These are phyloP conservation scores for Phalacrocorax brasilianus DNA, from an alignment of 2,113 vertebrate species.

Conservation along the genomic window DNA sequence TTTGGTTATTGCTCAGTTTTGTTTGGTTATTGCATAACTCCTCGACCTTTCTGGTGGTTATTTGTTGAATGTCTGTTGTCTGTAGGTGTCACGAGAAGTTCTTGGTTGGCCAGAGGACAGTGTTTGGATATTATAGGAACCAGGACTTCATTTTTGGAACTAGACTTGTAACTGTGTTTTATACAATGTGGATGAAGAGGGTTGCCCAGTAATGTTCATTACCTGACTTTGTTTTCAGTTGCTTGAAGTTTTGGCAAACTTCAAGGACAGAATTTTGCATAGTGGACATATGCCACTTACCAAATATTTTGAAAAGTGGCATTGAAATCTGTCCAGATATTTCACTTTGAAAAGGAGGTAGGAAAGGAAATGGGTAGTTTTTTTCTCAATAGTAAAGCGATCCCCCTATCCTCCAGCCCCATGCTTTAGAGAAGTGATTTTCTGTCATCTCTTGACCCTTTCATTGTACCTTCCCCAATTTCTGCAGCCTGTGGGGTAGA, in stretches of 20 bases:
- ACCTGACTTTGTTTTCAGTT: neutral
- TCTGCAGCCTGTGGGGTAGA: neutral
- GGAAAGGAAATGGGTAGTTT: neutral
- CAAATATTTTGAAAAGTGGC: neutral
- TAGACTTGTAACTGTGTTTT: neutral
- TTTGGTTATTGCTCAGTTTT: neutral
- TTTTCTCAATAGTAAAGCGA: neutral
- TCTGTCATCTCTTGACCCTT: neutral
- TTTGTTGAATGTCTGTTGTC: neutral
- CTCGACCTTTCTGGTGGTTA: neutral
- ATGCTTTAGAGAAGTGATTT: neutral
- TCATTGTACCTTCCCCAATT: neutral
- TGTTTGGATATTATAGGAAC: neutral
- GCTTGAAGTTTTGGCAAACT: neutral
- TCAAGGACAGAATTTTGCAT: neutral
- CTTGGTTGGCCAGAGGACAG: neutral
- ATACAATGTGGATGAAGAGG: fast-evolving
- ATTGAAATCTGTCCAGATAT: neutral
- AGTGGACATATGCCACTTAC: neutral
- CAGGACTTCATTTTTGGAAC: neutral
- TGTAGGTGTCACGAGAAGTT: neutral
- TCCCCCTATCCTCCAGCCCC: neutral
- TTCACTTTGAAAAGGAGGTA: neutral
- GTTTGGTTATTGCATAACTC: neutral
- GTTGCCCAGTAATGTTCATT: neutral